Base-by-base conservation (phyloP, 2,797 vertebrate species). In the Enteromius anoplus region DNA sequence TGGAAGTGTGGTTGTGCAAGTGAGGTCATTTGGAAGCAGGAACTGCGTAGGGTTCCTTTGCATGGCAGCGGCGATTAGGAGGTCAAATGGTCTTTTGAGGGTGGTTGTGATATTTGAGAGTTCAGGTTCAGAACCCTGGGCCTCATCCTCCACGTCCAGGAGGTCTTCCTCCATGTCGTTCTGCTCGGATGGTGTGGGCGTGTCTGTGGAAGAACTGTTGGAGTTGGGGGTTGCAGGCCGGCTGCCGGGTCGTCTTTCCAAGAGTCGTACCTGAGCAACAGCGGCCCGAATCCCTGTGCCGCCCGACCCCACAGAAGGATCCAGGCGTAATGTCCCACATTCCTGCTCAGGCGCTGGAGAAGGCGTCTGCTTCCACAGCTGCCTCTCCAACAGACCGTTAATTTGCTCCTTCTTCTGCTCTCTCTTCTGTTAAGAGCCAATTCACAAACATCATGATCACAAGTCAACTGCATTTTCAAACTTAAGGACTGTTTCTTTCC, bases 21-120 rank as follows among this genome's bases (percentile, higher is more conserved):
- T 98, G 90, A 99, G 96, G 90, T 99, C 98, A 58, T 95, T 98
- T 88, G 97, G 98, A 89, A 99, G 93, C 93, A 99, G 97, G 92
- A 99, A 99, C 90, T 99, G 98, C 8, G 97, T 97, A 71, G 98
- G 97, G 91, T 98, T 99, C 90, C 96, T 95, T 92, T 99, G 97
- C 97, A 98, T 98, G 82, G 98, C 98, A 1, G 98, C 97, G 29
- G 97, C 97, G 82, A 99, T 98, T 65, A 99, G 95, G 88, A 99
- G 95, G 93, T 99, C 97, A 89, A 99, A 99, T 60, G 96, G 98
- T 86, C 97, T 95, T 92, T 97, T 98, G 85, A 99, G 95, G 53
- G 82, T 88, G 2, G 80, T 69, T 79, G 95, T 93, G 34, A 93
- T 89, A 79, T 93, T 92, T 83, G 95, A 92, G 68, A 93, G 93